A percentile compares a stretch with the other conserved stretches of the same genome.
Conservation (phyloP, 2,113 vertebrate genomes). For the Donacobius atricapilla region DNA sequence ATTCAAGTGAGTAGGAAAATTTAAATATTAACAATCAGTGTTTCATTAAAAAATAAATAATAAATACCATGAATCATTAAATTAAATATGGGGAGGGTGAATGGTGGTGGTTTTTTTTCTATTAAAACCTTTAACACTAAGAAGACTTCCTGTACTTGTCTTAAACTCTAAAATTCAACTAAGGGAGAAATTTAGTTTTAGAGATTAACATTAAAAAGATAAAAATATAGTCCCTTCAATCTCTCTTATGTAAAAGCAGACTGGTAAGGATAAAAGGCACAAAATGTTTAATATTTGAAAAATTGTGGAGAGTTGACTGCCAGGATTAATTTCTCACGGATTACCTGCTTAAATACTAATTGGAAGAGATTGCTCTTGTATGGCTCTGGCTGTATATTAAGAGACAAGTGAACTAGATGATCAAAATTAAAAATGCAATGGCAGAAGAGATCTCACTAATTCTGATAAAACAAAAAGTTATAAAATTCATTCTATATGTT, state of each 20-base stretch:
- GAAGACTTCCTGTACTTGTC: not conserved
- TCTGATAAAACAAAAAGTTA: not conserved
- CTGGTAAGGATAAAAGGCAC: not conserved
- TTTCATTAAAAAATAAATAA: not conserved
- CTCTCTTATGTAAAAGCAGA: not conserved
- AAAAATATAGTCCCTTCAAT: not conserved
- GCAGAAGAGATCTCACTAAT: not conserved
- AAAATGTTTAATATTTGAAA: not conserved
- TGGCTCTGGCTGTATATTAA: not conserved
- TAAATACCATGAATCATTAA: not conserved
- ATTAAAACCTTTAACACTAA: not conserved
- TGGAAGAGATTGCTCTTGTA: not conserved
- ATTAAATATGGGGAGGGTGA: not conserved
- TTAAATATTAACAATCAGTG: not conserved
- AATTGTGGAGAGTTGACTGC: not conserved
- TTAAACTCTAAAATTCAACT: not conserved
- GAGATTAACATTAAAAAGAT: not conserved
- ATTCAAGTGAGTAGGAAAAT: not conserved
- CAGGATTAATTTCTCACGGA: not conserved
- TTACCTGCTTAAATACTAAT: not conserved
- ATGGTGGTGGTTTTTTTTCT: not conserved
- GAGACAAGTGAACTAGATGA: not conserved
- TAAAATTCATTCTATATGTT: not conserved
- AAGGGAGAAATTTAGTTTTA: not conserved
- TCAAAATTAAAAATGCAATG: not conserved